Base-by-base conservation (phyloP, 2,113 vertebrate genomes). In the Chaetura pelagica region DNA sequence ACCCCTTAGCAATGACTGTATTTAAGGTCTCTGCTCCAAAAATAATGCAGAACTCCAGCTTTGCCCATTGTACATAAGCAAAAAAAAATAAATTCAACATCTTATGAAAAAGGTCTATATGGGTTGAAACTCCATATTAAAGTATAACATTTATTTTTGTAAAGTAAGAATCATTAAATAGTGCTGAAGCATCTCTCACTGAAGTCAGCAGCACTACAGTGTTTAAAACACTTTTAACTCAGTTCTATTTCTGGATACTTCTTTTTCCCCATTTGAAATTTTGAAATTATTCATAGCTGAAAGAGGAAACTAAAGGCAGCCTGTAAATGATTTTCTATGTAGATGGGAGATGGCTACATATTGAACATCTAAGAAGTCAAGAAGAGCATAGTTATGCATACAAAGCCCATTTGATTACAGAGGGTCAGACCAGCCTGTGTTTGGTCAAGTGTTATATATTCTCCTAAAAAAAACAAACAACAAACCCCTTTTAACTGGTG, bases 161-260 rank as follows among this genome's bases (percentile, higher is more conserved):
- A 54, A 76, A 87, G 35, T 30, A 76, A 86, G 30, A 89, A 34
- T 35, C 29, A 86, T 87, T 95, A 84, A 88, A 46, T 49, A 71
- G 42, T 26, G 72, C 44, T 63, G 61, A 73, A 93, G 35, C 15
- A 69, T 74, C 59, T 76, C 81, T 86, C 86, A 80, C n/a, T 84
- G 63, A 78, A 83, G 46, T 51, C 67, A 66, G 58, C n/a, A 40
- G 32, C 67, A 77, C 34, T 15, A 74, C 54, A 71, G n/a, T 34
- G 22, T 69, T 93, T 52, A 68, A 82, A 84, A 35, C 6, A 79
- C 46, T 93, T 93, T 34, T 22, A 86, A 77, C 29, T 67, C 38
- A 61, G 19, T 42, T 87, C 75, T 94, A 84, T 89, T 94, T 93
- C 86, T 90, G 80, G 83, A 30, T 68, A 63, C 24, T 66, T 80